These are phyloP conservation scores for Mus spretus DNA, from an alignment of 2,797 vertebrate genomes.

Conservation along the genomic window DNA sequence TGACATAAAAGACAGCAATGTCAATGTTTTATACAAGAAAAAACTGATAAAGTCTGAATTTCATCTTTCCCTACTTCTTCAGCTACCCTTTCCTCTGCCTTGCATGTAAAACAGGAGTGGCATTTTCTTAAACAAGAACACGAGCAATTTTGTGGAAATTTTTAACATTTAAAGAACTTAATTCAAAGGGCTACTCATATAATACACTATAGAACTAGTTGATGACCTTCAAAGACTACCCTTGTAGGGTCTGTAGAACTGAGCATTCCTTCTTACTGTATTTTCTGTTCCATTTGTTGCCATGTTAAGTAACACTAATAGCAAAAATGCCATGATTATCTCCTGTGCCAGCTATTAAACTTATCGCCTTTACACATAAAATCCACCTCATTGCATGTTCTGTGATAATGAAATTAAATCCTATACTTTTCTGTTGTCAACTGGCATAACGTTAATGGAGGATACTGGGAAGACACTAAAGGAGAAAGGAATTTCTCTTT, in stretches of 20 bases:
- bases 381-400: background rate
- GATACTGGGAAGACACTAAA: too few species aligned
- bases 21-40: background rate
- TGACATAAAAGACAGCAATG: background rate
- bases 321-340: background rate
- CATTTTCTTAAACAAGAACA: constrained; percentile 15
- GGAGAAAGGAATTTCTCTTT: background rate
- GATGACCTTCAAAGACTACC: background rate
- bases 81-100: background rate
- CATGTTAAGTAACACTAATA: background rate
- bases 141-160: background rate
- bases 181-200: background rate
- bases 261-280: background rate
- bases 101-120: background rate
- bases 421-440: background rate
- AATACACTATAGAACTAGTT: background rate
- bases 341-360: background rate
- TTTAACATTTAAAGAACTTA: background rate
- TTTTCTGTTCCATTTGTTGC: background rate
- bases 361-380: background rate
- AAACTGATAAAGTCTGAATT: background rate
- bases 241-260: background rate
- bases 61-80: background rate
- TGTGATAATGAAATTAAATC: background rate
- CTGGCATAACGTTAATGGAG: background rate